phyloP scores from a whole-genome alignment of 2,797 vertebrate species.

The Helicolenus hilgendorfi region DNA sequence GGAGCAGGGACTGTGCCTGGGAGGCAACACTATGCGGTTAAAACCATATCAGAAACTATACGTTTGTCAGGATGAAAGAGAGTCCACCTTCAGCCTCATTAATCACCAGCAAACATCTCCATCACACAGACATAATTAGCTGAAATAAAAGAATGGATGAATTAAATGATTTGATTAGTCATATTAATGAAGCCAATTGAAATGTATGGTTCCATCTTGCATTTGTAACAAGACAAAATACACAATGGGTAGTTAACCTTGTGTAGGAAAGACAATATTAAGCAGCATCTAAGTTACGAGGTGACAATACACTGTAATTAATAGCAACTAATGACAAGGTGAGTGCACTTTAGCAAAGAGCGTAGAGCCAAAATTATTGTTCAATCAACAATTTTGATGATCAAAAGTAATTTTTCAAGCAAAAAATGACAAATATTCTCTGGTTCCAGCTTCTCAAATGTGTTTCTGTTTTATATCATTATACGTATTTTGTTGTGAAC shows the following conservation, averaged over 20 bases:
- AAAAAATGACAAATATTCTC: not conserved
- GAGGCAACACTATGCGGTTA: conserved; percentile 15
- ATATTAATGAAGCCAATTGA: conserved; percentile 19
- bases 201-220: not conserved
- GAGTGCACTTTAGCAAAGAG: not conserved
- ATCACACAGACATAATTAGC: conserved; percentile 33
- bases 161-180: not conserved
- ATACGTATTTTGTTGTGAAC: too few species aligned
- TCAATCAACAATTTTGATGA: not conserved
- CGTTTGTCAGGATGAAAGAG: conserved; percentile 61
- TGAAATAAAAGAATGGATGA: conserved; percentile 17
- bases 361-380: not conserved
- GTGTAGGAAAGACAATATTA: not conserved
- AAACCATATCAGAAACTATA: conserved; percentile 31
- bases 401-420: not conserved
- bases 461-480: not conserved
- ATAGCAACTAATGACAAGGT: not conserved
- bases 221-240: not conserved
- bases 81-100: conserved; percentile 38
- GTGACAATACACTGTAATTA: not conserved
- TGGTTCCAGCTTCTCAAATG: too few species aligned
- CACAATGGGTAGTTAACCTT: not conserved
- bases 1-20: not conserved
- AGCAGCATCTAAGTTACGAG: not conserved
- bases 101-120: conserved; percentile 55